Evolutionary conservation across 1,140 invertebrate genomes (phyloP), one percentile per base, ranked within the genome.

Genomic region (Trichonephila clavata): DNA sequence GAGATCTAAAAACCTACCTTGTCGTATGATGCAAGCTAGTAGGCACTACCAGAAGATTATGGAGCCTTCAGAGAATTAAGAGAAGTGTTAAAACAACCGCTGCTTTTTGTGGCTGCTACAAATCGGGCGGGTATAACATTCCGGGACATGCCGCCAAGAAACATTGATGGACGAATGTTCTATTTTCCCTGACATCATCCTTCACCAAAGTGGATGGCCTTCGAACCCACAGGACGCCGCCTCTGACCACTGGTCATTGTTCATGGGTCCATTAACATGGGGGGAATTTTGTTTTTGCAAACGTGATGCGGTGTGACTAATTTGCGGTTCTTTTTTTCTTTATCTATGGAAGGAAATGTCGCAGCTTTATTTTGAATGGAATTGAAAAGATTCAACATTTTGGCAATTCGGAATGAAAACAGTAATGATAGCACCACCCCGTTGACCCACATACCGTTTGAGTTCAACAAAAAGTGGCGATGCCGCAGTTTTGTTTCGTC

Each of bases 211-310:
- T 57, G 80, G 90, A 57, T 91, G 90, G 43, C 90, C 90, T 91
- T 91, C 90, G 90, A 65, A 39, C 87, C 65, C 50, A 50, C 50
- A 50, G 50, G 50, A 50, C 50, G 50, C 50, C 63, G 39, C 87
- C 86, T 63, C 57, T 90, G 68, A 80, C 88, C 88, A 88, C 63
- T 88, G 86, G 86, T 50, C 86, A 90, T 90, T 90, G 88, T 90
- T 71, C 68, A 14, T 27, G 21, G 20, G 63, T 88, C 86, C 86
- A 88, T 88, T 88, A 88, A 88, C 61, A 65, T 27, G 39, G 39
- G 20, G 39, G 39, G 39, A 24, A 68, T 65, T 88, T 63, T 71
- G 86, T 88, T 88, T 71, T 68, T 71, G 20, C 32, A 61, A 86
- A 60, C 83, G 57, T 86, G 83, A 24, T 71, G 68, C n/a, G 39